Evolutionary conservation across 2,888 invertebrate genomes (phyloP), one percentile per base, ranked within the genome.

Genomic region (Oegoconia quadripuncta): DNA sequence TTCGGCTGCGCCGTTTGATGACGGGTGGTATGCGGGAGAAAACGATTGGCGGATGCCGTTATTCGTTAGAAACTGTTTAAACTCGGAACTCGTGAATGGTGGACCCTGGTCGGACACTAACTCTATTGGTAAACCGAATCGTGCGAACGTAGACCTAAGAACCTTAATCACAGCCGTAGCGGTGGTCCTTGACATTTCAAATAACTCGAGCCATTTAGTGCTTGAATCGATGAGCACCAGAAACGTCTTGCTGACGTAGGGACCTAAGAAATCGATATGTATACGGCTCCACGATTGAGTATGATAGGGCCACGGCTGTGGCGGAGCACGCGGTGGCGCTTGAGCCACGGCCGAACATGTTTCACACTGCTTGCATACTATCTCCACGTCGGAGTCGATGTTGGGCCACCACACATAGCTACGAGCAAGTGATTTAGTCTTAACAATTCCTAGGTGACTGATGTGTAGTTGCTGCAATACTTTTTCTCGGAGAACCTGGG

Each of bases 1-100:
- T 36, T 55, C 55, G 0, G 52, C 53, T 0, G 53, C 51, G 1
- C 54, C 53, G 17, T 58, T 58, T 0, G 52, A 52, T 0, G 50
- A 32, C 1, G 50, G 45, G 23, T 52, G 45, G 12, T 26, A 26
- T 11, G 12, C 26, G 6, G 26, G 26, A 11, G 26, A n/a, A n/a
- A 26, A 26, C 12, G 1, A n/a, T 26, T 26, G 26, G 9, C 1
- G 8, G 12, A 26, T 26, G 11, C 26, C 26, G 12, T 26, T 26
- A 26, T 11, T 11, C 11, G 8, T 26, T 12, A 26, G 12, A 11
- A 26, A 26, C 8, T 26, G 6, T 8, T 11, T 26, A 26, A n/a
- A 26, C 12, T 26, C 26, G 9, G 11, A 9, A 26, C 26, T 26
- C 11, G 26, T 26, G n/a, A 26, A 26, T 26, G 26, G 23, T 23